Evolutionary conservation across 2,888 invertebrate species (phyloP).

Genomic region (Hypercompe scribonia): DNA sequence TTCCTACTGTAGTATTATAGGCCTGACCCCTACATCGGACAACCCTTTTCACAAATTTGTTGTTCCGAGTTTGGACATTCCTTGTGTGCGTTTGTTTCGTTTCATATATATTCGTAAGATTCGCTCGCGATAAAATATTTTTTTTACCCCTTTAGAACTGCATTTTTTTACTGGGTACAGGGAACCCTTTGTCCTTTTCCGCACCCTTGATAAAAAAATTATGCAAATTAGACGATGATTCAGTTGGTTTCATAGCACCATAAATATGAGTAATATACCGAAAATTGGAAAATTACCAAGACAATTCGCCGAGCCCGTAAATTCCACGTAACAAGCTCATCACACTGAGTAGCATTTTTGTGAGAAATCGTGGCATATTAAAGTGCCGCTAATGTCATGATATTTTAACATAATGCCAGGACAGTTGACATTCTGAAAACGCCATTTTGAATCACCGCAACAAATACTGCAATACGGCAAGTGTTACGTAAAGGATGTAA

Average conservation of each 20-base stretch:
- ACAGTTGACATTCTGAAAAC: conserved; percentile 66
- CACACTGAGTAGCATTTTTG: conserved; percentile 10
- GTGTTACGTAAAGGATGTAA: conserved; percentile 20
- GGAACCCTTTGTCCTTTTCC: neutral
- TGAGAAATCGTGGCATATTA: conserved; percentile 15
- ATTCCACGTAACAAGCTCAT: conserved; percentile 26
- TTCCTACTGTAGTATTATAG: no score
- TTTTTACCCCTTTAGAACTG: neutral
- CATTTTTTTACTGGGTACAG: neutral
- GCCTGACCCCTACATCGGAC: no score
- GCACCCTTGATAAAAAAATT: neutral
- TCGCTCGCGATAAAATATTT: neutral
- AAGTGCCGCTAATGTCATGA: conserved; percentile 51
- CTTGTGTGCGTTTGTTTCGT: no score
- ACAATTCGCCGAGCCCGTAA: conserved; percentile 1
- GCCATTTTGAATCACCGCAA: conserved; percentile 40
- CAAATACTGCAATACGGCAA: conserved; percentile 43
- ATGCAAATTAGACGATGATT: neutral
- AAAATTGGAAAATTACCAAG: neutral
- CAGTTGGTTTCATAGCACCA: neutral
- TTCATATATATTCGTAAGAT: no score
- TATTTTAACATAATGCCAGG: conserved; percentile 64
- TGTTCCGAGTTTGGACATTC: no score
- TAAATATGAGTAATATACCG: neutral
- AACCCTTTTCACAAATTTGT: no score